Base-by-base conservation (phyloP, 2,888 invertebrate species). In the Lasioglossum figueresi region DNA sequence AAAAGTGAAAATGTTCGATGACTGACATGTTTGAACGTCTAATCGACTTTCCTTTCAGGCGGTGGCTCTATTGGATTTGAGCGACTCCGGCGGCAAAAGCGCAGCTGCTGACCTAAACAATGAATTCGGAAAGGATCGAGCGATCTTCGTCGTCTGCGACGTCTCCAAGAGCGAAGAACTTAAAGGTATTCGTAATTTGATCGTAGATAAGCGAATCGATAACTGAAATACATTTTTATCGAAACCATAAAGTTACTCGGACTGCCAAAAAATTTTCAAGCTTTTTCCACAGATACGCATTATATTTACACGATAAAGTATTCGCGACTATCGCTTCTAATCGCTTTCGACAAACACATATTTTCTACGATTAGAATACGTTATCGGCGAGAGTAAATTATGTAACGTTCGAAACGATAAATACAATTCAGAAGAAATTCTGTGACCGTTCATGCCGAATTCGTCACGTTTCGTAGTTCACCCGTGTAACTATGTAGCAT, bases 91-190 rank as follows among this genome's bases (percentile, higher is more conserved):
- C 34, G 95, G 96, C 37, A 92, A 94, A 63, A 94, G 95, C 77
- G 95, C 96, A 0, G 94, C 93, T 0, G 94, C 94, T 16, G 94
- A 93, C 27, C 91, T 96, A 10, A 95, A 95, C 76, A 89, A 94
- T 2, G 95, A 95, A 88, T 95, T 95, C 81, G 96, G 96, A 2
- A 88, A 92, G 14, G 94, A 95, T 31, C 95, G 95, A 86, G 95
- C 95, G 0, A 91, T 95, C 6, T 96, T 96, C 89, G 91, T 96
- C 23, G 95, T 95, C 86, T 95, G 96, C 81, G 96, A 96, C 76
- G 96, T 96, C n/a, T 95, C 95, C 0, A 95, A 95, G 31, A 71
- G 89, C 40, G 88, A 96, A 80, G 88, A 96, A 85, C 89, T 96
- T 71, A 95, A 95, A 92, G 95, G 95, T 95, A 89, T 34, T 34